phyloP scores from a whole-genome alignment of 1,140 invertebrate genomes.

The Vanessa atalanta region DNA sequence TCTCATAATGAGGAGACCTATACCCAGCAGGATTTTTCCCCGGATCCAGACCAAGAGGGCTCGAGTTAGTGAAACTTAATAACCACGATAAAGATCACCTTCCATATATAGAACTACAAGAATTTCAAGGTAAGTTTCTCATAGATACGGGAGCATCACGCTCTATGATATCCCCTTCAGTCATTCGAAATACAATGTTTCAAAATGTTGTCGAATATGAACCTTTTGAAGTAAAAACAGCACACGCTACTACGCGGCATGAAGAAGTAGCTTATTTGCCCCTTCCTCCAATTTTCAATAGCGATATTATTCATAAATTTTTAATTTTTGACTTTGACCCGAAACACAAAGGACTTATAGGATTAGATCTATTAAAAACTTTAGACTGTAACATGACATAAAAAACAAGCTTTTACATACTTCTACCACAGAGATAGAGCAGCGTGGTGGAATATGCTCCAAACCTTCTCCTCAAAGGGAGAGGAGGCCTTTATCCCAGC shows the following conservation, averaged over 20 bases:
- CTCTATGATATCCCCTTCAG: constrained; percentile 9
- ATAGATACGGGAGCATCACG: constrained; percentile 10
- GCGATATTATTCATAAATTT: not conserved
- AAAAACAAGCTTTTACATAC: not conserved
- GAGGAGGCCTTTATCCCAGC: too few species aligned
- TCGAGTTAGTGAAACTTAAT: constrained; percentile 12
- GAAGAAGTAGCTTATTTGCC: constrained; percentile 8
- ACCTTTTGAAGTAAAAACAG: constrained; percentile 1
- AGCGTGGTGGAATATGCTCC: too few species aligned
- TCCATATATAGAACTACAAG: constrained; percentile 6
- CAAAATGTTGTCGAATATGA: constrained; percentile 2
- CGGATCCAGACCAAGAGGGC: not conserved
- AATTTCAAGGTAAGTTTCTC: constrained; percentile 11
- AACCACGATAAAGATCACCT: constrained; percentile 10
- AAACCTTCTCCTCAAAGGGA: too few species aligned
- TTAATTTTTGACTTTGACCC: not conserved
- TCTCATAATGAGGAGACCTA: constrained; percentile 5
- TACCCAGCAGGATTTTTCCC: constrained; percentile 5
- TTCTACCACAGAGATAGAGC: too few species aligned
- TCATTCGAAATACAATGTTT: constrained; percentile 7
- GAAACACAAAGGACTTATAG: constrained; percentile 2
- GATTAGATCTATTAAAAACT: not conserved
- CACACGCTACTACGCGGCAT: not conserved
- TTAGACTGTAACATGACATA: not conserved
- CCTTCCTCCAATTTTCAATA: not conserved